phyloP scores from a whole-genome alignment of 2,888 invertebrate species.

The Therioaphis trifolii region DNA sequence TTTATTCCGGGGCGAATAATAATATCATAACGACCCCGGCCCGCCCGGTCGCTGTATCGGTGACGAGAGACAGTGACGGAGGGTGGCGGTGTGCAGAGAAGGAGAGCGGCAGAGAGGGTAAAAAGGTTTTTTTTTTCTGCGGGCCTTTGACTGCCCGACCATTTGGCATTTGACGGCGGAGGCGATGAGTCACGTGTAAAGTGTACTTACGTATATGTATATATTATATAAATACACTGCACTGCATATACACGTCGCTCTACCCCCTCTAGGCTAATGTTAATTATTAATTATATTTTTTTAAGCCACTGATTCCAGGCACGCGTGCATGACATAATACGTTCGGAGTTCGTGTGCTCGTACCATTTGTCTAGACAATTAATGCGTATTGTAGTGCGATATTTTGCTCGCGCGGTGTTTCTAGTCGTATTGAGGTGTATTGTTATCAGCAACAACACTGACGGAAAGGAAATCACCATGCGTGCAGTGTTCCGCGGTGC shows the following conservation, averaged over 20 bases:
- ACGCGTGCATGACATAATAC: background rate
- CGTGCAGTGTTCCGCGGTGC: no score
- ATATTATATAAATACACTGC: background rate
- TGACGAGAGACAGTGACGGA: background rate
- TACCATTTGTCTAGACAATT: background rate
- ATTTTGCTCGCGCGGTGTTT: no score
- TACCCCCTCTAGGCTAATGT: background rate
- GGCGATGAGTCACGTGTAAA: slow-evolving; percentile 50
- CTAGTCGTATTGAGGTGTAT: no score
- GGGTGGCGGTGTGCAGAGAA: background rate
- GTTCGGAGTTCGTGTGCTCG: background rate
- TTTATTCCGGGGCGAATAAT: slow-evolving; percentile 24
- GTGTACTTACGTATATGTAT: background rate
- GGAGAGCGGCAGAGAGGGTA: background rate
- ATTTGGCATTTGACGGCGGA: slow-evolving; percentile 50
- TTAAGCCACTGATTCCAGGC: slow-evolving; percentile 22
- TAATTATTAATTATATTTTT: slow-evolving; percentile 58
- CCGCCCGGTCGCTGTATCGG: no score
- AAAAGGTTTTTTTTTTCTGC: background rate
- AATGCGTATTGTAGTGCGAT: no score
- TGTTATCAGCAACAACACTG: no score
- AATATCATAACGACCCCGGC: slow-evolving; percentile 48
- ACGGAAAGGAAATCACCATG: no score
- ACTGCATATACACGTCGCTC: background rate
- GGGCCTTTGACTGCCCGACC: slow-evolving; percentile 51